Percentiles rank a stretch among this genome's conserved stretches.
Conservation (phyloP, 23 tunicate species). For the Trididemnum miniatum region DNA sequence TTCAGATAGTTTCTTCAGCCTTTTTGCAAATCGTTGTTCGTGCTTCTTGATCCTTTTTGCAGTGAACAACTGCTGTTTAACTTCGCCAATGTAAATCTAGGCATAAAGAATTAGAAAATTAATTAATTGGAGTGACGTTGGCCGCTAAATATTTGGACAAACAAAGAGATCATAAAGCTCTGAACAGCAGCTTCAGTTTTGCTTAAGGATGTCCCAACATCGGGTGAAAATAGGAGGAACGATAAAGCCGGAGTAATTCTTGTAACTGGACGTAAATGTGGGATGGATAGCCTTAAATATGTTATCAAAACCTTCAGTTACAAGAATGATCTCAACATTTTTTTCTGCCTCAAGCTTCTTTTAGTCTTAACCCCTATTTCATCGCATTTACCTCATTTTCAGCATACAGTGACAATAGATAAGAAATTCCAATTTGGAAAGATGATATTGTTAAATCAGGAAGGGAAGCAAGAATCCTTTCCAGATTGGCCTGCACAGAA, state of each 20-base stretch:
- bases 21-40: neutral
- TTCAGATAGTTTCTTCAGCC: neutral
- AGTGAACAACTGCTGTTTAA: neutral
- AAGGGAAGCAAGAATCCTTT: constrained; percentile 52
- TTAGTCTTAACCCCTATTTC: neutral
- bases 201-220: too few species aligned
- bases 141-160: too few species aligned
- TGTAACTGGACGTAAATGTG: too few species aligned
- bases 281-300: too few species aligned
- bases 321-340: too few species aligned
- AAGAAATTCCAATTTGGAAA: constrained; percentile 34
- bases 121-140: too few species aligned
- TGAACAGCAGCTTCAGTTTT: too few species aligned
- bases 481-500: constrained; percentile 43
- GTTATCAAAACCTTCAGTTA: too few species aligned
- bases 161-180: too few species aligned
- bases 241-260: too few species aligned
- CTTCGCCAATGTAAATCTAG: neutral
- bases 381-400: constrained; percentile 57
- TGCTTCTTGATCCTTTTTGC: neutral
- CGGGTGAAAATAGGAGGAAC: too few species aligned
- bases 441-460: constrained; percentile 60
- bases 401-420: constrained; percentile 38
- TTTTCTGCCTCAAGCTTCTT: too few species aligned
- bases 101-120: neutral